Evolutionary conservation across 2,113 vertebrate genomes (phyloP), one percentile per base, ranked within the genome.

Genomic region (Zootoca vivipara): DNA sequence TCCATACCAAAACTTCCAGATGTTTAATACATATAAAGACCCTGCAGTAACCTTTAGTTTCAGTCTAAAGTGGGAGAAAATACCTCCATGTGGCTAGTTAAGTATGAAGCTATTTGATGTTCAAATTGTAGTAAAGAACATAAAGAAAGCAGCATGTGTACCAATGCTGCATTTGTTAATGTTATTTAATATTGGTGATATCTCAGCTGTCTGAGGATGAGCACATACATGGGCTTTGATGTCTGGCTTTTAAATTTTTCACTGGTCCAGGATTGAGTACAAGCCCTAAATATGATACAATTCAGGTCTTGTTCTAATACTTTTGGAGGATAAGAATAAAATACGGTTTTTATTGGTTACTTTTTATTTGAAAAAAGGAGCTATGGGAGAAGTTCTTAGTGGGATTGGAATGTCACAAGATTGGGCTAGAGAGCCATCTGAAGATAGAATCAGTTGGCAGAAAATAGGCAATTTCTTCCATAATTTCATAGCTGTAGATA

Each of bases 1-100:
- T 94, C 67, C 40, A 33, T 86, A 93, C 96, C 97, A 97, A 90
- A 93, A 95, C 92, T 94, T 81, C 95, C 96, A 96, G 96, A 96
- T 97, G 97, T 95, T 96, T 92, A 91, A 67, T 95, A 82, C 88
- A 86, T 35, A 8, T 84, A 3, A 87, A 94, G 90, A 83, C 92
- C 89, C 85, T 94, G 77, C 6, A 1, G 18, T 94, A 94, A 95
- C 90, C 92, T 94, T 92, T 93, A 87, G 85, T 91, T 89, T 72
- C 0, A 0, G 89, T 82, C 86, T 91, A 85, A 72, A 79, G 69
- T 70, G 24, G 0, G 2, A 74, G 52, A 85, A 88, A 28, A 16
- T 26, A 5, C 1, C 40, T 93, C 22, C 33, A 7, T 89, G 82
- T 77, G 78, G 90, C 62, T 0, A 0, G 91, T 40, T 86, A 69